These are phyloP conservation scores for Murina feae DNA, from an alignment of 2,113 vertebrate genomes.

Conservation along the genomic window DNA sequence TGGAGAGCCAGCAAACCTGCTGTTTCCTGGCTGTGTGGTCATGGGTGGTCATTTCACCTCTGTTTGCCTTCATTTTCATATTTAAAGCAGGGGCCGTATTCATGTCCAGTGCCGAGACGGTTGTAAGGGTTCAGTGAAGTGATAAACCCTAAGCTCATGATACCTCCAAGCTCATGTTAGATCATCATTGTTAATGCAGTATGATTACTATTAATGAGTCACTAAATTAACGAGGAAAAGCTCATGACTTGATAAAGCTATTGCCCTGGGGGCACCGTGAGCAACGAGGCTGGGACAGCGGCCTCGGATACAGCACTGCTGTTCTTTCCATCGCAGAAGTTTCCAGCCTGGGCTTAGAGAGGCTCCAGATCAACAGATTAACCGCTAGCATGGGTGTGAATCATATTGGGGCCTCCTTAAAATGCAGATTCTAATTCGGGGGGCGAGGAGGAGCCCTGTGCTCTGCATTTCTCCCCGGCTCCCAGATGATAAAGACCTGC, in stretches of 20 bases:
- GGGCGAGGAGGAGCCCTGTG: neutral
- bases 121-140: neutral
- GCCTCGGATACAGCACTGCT: fast-evolving
- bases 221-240: neutral
- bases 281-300: neutral
- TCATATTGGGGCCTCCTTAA: neutral
- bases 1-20: neutral
- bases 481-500: neutral
- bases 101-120: neutral
- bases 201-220: neutral
- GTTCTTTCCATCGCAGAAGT: neutral
- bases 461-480: neutral
- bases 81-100: neutral
- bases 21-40: neutral
- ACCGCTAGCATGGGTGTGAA: neutral
- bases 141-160: no score
- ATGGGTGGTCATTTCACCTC: no score
- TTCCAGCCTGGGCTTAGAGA: neutral
- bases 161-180: neutral
- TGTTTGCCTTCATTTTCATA: neutral
- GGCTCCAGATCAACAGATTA: neutral
- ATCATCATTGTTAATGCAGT: neutral
- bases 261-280: neutral
- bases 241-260: neutral
- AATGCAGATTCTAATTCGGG: neutral